Evolutionary conservation across 2,797 vertebrate species (phyloP).

Genomic region (Pseudochaenichthys georgianus): DNA sequence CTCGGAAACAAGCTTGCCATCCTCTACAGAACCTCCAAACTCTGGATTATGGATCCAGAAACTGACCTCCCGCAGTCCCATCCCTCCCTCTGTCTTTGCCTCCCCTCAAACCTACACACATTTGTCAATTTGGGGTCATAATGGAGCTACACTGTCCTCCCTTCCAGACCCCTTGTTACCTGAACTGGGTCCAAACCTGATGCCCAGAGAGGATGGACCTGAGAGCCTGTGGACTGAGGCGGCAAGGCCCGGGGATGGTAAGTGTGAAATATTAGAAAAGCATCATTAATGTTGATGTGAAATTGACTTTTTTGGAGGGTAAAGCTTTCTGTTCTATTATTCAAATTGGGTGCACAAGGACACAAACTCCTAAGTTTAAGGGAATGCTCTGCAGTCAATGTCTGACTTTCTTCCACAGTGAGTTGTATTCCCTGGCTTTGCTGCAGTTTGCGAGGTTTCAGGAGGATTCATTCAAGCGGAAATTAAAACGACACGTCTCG

Average conservation of each 20-base stretch:
- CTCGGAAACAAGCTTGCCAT: conserved; percentile 33
- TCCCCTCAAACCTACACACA: conserved; percentile 45
- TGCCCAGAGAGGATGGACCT: conserved; percentile 69
- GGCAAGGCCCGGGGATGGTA: conserved; percentile 74
- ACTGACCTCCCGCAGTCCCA: conserved; percentile 40
- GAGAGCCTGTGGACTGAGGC: conserved; percentile 81
- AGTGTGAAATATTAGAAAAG: conserved; percentile 19
- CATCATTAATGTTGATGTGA: neutral
- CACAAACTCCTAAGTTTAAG: conserved; percentile 8
- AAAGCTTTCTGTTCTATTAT: neutral
- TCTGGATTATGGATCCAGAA: conserved; percentile 33
- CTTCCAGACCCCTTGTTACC: conserved; percentile 69
- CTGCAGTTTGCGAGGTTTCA: conserved; percentile 40
- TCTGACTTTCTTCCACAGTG: conserved; percentile 18
- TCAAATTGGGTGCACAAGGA: neutral
- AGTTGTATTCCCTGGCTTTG: conserved; percentile 17
- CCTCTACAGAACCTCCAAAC: conserved; percentile 39
- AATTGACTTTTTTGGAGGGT: neutral
- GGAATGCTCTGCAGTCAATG: conserved; percentile 21
- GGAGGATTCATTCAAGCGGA: conserved; percentile 59
- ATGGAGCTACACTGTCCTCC: conserved; percentile 58
- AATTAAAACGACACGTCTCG: conserved; percentile 50
- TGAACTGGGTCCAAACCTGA: conserved; percentile 67
- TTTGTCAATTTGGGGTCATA: conserved; percentile 56
- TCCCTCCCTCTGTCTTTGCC: conserved; percentile 23